Evolutionary conservation across 2,797 vertebrate species (phyloP).

Genomic region (Crossoptilon crossoptilon): DNA sequence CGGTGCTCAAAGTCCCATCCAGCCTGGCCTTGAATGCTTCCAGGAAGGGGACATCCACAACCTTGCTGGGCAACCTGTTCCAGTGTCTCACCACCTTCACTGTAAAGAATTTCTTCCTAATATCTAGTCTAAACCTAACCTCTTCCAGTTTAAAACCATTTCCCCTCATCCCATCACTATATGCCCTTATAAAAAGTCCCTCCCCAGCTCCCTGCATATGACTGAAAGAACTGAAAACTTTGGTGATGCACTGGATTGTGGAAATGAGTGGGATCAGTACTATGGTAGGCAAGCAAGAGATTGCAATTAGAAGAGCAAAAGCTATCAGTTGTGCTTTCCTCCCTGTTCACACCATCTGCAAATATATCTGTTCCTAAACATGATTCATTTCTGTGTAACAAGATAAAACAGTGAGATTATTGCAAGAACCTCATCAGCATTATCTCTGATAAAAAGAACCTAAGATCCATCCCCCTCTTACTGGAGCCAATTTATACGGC

Average conservation of each 20-base stretch:
- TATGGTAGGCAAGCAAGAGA: background rate
- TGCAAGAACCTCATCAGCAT: constrained; percentile 26
- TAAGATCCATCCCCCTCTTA: constrained; percentile 4
- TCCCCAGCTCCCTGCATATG: background rate
- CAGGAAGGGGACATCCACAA: too few species aligned
- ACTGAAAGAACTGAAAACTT: background rate
- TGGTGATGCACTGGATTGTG: background rate
- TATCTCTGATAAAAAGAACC: constrained; percentile 47
- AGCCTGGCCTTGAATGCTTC: too few species aligned
- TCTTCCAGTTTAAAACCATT: too few species aligned
- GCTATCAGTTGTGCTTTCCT: background rate
- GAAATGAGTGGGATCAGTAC: background rate
- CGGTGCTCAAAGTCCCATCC: too few species aligned
- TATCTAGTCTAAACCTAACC: too few species aligned
- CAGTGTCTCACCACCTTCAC: too few species aligned
- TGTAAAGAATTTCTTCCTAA: too few species aligned
- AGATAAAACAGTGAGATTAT: constrained; percentile 64
- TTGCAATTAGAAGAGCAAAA: background rate
- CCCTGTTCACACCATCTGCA: background rate
- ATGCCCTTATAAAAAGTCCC: too few species aligned
- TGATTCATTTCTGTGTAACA: constrained; percentile 67
- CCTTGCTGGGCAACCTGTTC: too few species aligned
- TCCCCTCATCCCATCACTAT: too few species aligned
- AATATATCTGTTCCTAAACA: constrained; percentile 44
- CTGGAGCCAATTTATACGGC: background rate